Base-by-base conservation (phyloP, 92 coral and sea anemone species). In the Diadumene lineata region DNA sequence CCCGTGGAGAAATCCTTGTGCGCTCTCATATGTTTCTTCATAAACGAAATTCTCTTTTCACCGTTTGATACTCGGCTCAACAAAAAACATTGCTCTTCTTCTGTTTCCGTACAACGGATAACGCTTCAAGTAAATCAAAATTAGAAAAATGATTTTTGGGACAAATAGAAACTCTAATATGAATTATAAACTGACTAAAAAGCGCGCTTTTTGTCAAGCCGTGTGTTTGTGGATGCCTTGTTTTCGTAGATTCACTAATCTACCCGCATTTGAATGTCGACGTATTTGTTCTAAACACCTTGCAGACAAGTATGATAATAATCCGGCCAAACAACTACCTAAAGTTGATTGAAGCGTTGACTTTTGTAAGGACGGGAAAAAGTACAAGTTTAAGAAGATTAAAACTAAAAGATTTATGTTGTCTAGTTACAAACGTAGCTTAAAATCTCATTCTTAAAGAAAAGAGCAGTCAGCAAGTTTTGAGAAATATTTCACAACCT, bases 101-200 rank as follows among this genome's bases (percentile, higher is more conserved):
- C 1, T 28, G 68, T 19, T 62, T 62, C 68, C 68, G 68, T 4
- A 28, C 15, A 28, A 43, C 68, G 68, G 68, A 62, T 62, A 31
- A 62, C 68, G 68, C 68, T 62, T 28, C 4, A 19, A 28, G 38
- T 43, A 62, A 11, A 28, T 62, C 31, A 28, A 62, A 62, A 62
- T 62, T 26, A 62, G 31, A 62, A 62, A 62, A 62, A 1, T 62
- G 31, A 62, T 62, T 21, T 21, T 21, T 29, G 28, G n/a, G 31
- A 28, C 31, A 38, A 38, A 62, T 23, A 38, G 68, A 10, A 62
- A 62, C 7, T 28, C 31, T 62, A 62, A 62, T 62, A 21, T 62
- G 38, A 27, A 62, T 62, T 62, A 62, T 15, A 19, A 31, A n/a
- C n/a, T n/a, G 29, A 22, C 22, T 1, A 10, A 22, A 28, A 9